Evolutionary conservation across 2,888 invertebrate species (phyloP).

Genomic region (Drosophila subsilvestris): DNA sequence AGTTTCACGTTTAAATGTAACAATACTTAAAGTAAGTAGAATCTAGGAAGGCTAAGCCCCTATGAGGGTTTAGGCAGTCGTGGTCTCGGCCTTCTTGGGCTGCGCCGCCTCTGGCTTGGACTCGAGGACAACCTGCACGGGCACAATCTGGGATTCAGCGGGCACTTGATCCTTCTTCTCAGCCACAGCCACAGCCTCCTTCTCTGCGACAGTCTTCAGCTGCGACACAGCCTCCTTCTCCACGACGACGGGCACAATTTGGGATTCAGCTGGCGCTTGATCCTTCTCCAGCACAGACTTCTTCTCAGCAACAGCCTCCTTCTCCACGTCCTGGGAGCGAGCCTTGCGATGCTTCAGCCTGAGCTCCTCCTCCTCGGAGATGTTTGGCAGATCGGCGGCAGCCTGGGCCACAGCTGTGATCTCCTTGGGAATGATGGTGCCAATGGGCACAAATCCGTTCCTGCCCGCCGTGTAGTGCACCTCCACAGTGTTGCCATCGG

Average conservation of each 20-base stretch:
- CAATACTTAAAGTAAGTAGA: constrained; percentile 51
- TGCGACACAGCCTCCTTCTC: constrained; percentile 9
- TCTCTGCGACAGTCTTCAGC: neutral
- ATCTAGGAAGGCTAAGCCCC: constrained; percentile 1
- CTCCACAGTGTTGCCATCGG: constrained; percentile 76
- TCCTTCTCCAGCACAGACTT: constrained; percentile 15
- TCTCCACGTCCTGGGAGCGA: constrained; percentile 51
- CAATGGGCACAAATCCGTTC: constrained; percentile 83
- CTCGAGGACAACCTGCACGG: constrained; percentile 53
- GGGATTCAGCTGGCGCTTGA: neutral
- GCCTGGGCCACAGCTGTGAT: constrained; percentile 77
- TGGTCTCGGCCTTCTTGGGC: constrained; percentile 32
- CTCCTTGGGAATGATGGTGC: constrained; percentile 77
- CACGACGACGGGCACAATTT: constrained; percentile 15
- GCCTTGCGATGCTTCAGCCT: constrained; percentile 49
- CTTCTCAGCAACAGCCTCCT: constrained; percentile 2
- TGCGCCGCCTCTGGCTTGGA: constrained; percentile 27
- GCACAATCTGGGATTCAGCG: constrained; percentile 8
- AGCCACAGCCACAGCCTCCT: neutral
- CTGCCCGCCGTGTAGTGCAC: constrained; percentile 83
- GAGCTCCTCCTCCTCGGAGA: constrained; percentile 47
- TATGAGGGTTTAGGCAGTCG: constrained; percentile 48
- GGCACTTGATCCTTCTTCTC: neutral
- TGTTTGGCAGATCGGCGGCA: constrained; percentile 77
- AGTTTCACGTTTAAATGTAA: constrained; percentile 19